phyloP scores from a whole-genome alignment of 1,140 invertebrate genomes.

The Reticulitermes speratus region DNA sequence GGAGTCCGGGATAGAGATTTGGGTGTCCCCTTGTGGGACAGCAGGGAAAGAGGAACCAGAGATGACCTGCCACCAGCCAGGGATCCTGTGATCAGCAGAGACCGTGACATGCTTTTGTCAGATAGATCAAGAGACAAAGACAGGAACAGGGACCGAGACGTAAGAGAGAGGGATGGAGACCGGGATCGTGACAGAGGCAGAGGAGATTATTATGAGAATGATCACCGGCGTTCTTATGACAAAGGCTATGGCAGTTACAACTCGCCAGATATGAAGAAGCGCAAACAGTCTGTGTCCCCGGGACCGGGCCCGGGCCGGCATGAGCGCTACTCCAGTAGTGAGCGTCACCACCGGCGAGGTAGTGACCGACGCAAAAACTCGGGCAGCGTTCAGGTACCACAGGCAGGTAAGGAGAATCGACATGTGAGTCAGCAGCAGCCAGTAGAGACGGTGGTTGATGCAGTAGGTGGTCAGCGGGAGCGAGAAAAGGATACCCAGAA shows the following conservation, averaged over 20 bases:
- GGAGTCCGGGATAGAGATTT: background rate
- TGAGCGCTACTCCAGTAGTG: conserved; percentile 18
- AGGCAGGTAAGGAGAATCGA: conserved; percentile 19
- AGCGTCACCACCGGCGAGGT: conserved; percentile 13
- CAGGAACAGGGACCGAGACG: background rate
- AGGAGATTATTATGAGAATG: conserved; percentile 15
- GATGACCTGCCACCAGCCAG: background rate
- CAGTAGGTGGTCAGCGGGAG: conserved; percentile 17
- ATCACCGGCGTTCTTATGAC: conserved; percentile 19
- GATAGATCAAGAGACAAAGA: conserved; percentile 11
- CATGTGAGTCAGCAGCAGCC: conserved; percentile 22
- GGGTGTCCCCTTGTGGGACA: background rate
- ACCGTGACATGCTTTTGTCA: background rate
- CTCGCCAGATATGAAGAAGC: conserved; percentile 23
- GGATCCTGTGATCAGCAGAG: background rate
- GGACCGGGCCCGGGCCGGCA: background rate
- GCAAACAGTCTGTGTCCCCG: conserved; percentile 9
- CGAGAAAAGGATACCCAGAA: conserved; percentile 26
- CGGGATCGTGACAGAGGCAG: conserved; percentile 9
- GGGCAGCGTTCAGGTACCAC: background rate
- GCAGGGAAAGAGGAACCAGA: background rate
- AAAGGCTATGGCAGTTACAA: background rate
- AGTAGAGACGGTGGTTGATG: conserved; percentile 9
- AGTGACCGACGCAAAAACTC: conserved; percentile 21
- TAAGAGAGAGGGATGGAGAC: conserved; percentile 10